These are phyloP conservation scores for Cinclus cinclus DNA, from an alignment of 2,113 vertebrate species.

Conservation along the genomic window DNA sequence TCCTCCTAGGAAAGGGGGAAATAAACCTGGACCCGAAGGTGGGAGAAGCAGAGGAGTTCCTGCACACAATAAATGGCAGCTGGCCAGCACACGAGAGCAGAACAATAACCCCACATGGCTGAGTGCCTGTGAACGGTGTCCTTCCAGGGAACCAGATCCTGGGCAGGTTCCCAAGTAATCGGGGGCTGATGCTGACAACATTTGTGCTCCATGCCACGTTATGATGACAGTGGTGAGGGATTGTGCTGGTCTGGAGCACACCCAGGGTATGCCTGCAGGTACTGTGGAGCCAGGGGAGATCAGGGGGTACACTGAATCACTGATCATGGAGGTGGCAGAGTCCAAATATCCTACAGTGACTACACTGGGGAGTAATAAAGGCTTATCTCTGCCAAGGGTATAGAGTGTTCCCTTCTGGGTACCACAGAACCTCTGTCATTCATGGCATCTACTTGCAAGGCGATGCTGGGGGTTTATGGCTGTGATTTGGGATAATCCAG, in stretches of 20 bases:
- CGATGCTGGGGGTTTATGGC: neutral
- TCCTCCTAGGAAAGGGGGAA: neutral
- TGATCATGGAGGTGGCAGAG: neutral
- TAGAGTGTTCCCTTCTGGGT: neutral
- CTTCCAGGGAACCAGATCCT: neutral
- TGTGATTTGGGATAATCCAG: neutral
- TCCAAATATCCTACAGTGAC: neutral
- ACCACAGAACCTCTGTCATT: rapidly evolving
- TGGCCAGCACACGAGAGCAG: neutral
- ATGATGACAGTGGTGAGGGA: neutral
- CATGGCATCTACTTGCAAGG: neutral
- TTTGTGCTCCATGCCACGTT: rapidly evolving
- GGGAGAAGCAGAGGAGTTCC: neutral
- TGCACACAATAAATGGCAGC: slow-evolving; percentile 32
- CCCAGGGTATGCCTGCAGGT: rapidly evolving
- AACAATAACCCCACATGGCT: neutral
- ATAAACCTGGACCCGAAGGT: neutral
- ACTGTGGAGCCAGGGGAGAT: rapidly evolving
- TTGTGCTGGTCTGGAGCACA: rapidly evolving
- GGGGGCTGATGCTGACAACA: neutral
- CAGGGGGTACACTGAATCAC: rapidly evolving
- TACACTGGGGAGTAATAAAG: rapidly evolving
- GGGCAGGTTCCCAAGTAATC: neutral
- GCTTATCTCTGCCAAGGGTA: neutral
- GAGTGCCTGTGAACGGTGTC: neutral